Evolutionary conservation across 2,888 invertebrate species (phyloP).

Genomic region (Trissolcus japonicus): DNA sequence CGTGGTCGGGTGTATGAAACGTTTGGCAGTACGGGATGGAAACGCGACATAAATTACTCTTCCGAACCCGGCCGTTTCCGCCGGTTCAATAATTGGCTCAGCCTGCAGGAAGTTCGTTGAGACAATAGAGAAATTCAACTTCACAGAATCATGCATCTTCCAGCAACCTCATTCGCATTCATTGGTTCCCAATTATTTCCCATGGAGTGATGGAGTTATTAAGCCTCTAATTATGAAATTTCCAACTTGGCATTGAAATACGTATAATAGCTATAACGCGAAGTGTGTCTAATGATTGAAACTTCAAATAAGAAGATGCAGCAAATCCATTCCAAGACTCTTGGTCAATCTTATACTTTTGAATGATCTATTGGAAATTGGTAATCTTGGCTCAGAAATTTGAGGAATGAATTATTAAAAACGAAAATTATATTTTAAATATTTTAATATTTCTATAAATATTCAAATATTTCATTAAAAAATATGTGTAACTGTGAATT

Average conservation of each 20-base stretch:
- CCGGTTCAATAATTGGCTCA: slow-evolving; percentile 71
- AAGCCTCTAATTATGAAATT: slow-evolving; percentile 69
- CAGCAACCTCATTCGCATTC: slow-evolving; percentile 70
- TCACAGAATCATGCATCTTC: slow-evolving; percentile 62
- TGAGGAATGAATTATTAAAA: no score
- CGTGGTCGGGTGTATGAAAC: slow-evolving; percentile 33
- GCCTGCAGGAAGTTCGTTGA: slow-evolving; percentile 59
- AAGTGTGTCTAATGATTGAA: no score
- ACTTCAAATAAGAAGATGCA: no score
- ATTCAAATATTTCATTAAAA: no score
- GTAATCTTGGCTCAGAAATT: no score
- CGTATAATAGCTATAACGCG: slow-evolving; percentile 16
- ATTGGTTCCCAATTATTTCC: slow-evolving; percentile 73
- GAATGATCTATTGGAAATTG: no score
- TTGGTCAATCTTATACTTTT: neutral
- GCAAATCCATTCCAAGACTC: no score
- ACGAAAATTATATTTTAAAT: no score
- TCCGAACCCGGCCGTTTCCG: slow-evolving; percentile 64
- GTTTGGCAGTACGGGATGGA: slow-evolving; percentile 38
- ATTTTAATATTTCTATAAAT: no score
- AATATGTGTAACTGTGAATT: no score
- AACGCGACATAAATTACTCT: slow-evolving; percentile 66
- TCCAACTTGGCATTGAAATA: slow-evolving; percentile 27
- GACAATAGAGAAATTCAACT: slow-evolving; percentile 66
- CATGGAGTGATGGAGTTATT: slow-evolving; percentile 69